Evolutionary conservation across 2,888 invertebrate genomes (phyloP), one percentile per base, ranked within the genome.

Genomic region (Idaea aversata): DNA sequence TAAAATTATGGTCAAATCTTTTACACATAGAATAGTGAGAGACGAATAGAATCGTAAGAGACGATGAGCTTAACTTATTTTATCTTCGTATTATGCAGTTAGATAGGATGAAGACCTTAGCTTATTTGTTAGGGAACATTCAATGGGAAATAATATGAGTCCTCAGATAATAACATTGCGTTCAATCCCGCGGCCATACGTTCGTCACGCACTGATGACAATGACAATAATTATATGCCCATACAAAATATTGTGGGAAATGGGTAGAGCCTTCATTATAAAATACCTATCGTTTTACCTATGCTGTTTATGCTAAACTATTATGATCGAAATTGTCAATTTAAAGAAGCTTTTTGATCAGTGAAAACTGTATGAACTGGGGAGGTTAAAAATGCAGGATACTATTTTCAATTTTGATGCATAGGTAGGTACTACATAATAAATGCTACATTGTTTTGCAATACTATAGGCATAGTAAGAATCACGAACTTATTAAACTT

Each of bases 161-260:
- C 47, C 47, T 47, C 47, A 47, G 47, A 47, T 13, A 47, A 7
- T 13, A 47, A 47, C 47, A 47, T 47, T 10, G 47, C 47, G 47
- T 4, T 47, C 10, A 47, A 47, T 47, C 47, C 47, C 4, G 16
- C 81, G 83, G 83, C 81, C 78, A 84, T 80, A 79, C 72, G 79
- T 72, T 75, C 82, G 90, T 87, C 88, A 89, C 88, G 89, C 89
- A 86, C 81, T 79, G 86, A 76, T 80, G 85, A 85, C 84, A 82
- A 83, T 84, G 83, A 84, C 86, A 81, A 83, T 77, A 74, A 80
- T 80, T 77, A 76, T 75, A 59, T 58, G 58, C 34, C 47, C 47
- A 47, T 75, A 81, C 70, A 72, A 72, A 79, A 79, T 77, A 72
- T 82, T 85, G 83, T 87, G 84, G 81, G 84, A 86, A 87, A 82